These are phyloP conservation scores for Squalus acanthias DNA, from an alignment of 2,797 vertebrate species.

Conservation along the genomic window DNA sequence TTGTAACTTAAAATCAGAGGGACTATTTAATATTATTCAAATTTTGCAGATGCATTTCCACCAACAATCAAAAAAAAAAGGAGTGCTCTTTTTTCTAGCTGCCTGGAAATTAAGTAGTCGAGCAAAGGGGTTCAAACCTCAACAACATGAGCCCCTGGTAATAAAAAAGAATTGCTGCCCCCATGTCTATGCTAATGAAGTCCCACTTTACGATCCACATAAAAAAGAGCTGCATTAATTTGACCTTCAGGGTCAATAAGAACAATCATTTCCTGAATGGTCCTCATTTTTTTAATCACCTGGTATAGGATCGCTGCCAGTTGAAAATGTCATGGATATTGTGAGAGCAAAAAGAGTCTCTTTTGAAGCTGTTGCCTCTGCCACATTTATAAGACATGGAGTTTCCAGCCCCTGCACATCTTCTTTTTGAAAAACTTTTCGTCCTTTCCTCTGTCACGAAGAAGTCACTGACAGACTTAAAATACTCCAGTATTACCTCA, in stretches of 20 bases:
- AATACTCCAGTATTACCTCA: conserved; percentile 67
- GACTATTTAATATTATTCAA: neutral
- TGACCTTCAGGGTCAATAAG: too few species aligned
- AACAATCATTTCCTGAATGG: neutral
- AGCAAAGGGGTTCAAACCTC: neutral
- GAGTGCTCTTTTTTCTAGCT: neutral
- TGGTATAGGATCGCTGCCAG: conserved; percentile 76
- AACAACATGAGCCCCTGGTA: neutral
- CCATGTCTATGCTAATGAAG: neutral
- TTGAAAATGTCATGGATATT: conserved; percentile 73
- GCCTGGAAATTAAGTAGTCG: neutral
- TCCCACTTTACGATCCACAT: neutral
- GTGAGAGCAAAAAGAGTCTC: conserved; percentile 64
- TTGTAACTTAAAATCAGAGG: neutral
- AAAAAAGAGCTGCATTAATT: neutral
- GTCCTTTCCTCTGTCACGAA: conserved; percentile 65
- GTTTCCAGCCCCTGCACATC: conserved; percentile 54
- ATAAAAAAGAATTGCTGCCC: neutral
- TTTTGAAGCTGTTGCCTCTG: conserved; percentile 67
- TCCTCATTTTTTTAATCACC: conserved; percentile 51
- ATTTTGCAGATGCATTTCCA: neutral
- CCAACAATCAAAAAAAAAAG: neutral
- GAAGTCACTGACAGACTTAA: conserved; percentile 70
- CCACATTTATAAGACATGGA: conserved; percentile 59
- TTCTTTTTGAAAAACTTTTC: conserved; percentile 56